Base-by-base conservation (phyloP, 1,140 invertebrate genomes). In the Battus philenor region DNA sequence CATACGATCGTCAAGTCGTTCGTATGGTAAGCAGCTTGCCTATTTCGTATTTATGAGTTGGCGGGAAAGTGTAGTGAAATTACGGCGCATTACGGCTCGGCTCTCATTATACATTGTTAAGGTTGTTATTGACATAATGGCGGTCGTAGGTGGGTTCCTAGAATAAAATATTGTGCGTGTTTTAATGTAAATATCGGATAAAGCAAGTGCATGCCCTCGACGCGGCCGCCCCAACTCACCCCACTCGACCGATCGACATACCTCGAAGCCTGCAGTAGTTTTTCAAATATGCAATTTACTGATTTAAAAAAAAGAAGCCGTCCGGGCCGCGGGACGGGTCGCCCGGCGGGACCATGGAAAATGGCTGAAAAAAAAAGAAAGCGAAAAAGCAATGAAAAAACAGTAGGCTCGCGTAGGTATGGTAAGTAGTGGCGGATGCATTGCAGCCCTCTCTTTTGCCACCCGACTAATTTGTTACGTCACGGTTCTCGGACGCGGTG, bases 211-310 rank as follows among this genome's bases (percentile, higher is more conserved):
- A 27, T 27, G 24, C 4, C 5, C 6, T 27, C 24, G 8, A 22
- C 41, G 33, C 44, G 32, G 32, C 50, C 44, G 51, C 49, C 49
- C 55, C 26, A 10, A 32, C 24, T 29, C 17, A 48, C 47, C 59
- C 54, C 57, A 50, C 58, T 47, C 56, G 62, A 60, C 61, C 69
- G 65, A 74, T 75, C 68, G 69, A 60, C 47, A 63, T 59, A 54
- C 59, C 44, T 49, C 27, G 47, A 41, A 48, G 47, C 47, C 46
- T 50, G 61, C 63, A 63, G 70, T 82, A 82, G 78, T 80, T 79
- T 83, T 80, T 80, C 74, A 79, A 74, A 80, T 83, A 83, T 80
- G 76, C 79, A 83, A 80, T 83, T 83, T 80, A 80, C 73, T 77
- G 79, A 80, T 83, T 83, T 78, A 70, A 72, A 82, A 79, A 78